Evolutionary conservation across 1,140 invertebrate species (phyloP), one percentile per base, ranked within the genome.

Genomic region (Dufourea novaeangliae): DNA sequence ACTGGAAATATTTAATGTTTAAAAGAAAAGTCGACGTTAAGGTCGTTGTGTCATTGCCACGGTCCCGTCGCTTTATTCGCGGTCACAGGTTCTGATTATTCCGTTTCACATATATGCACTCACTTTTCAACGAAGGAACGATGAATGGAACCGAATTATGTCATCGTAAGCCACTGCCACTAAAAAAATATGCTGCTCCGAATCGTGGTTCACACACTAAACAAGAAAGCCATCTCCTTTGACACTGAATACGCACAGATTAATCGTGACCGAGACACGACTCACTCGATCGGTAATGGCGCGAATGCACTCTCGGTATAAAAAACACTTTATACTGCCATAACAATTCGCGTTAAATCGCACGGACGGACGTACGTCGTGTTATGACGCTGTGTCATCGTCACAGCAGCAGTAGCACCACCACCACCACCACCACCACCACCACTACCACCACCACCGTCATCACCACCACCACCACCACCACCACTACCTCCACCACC

Each of bases 331-430:
- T 72, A 80, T 68, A 77, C 41, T 46, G 79, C 75, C 83, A 75
- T 79, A 74, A 82, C 75, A 70, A 86, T 71, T 82, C 82, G 72
- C 77, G 73, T 86, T 87, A 86, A 87, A 87, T 86, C 78, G 84
- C 84, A 83, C 78, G 83, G 83, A 85, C 75, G 81, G 69, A 87
- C 75, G 76, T 80, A 64, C 75, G 86, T 86, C 74, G 85, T 86
- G 86, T 88, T 88, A 83, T 88, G 87, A 88, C 87, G 85, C 87
- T 82, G 86, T 88, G 87, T 88, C 87, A 88, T 87, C 83, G 86
- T 88, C 86, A 84, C 86, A 86, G 73, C 80, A 85, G 78, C 83
- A 86, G 78, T 80, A 79, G 75, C 84, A 86, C 79, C 83, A 82
- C 61, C 80, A 79, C 64, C 71, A 85, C 66, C 82, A 83, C 78